These are phyloP conservation scores for Neodiprion fabricii DNA, from an alignment of 1,140 invertebrate genomes.

Conservation along the genomic window DNA sequence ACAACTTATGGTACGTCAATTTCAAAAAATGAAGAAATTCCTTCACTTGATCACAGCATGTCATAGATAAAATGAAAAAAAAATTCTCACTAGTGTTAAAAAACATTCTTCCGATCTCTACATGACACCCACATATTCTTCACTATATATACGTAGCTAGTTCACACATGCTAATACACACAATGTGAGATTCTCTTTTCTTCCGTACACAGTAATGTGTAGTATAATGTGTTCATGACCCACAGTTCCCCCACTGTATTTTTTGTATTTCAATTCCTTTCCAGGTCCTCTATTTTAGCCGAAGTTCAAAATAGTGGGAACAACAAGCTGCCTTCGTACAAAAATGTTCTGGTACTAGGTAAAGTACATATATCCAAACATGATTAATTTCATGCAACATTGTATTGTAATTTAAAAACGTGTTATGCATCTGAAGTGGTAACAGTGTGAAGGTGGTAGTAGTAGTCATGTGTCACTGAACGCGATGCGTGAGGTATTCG, in stretches of 20 bases:
- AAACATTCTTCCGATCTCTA: slow-evolving; percentile 52
- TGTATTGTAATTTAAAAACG: neutral
- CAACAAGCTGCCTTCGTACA: slow-evolving; percentile 91
- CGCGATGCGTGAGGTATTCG: neutral
- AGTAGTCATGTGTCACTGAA: neutral
- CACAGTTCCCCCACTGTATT: neutral
- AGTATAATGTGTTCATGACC: slow-evolving; percentile 1
- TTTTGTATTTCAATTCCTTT: slow-evolving; percentile 45
- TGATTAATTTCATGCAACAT: neutral
- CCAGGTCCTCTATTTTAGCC: slow-evolving; percentile 89
- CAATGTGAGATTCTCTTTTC: neutral
- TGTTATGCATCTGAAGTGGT: slow-evolving; percentile 16
- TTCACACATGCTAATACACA: slow-evolving; percentile 11
- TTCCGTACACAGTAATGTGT: neutral
- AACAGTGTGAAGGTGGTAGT: slow-evolving; percentile 10
- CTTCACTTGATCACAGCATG: slow-evolving; percentile 62
- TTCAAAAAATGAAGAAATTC: slow-evolving; percentile 51
- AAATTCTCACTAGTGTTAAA: slow-evolving; percentile 58
- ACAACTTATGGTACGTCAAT: slow-evolving; percentile 69
- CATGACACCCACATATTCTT: slow-evolving; percentile 4
- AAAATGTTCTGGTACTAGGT: slow-evolving; percentile 90
- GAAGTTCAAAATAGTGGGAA: slow-evolving; percentile 94
- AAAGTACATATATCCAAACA: slow-evolving; percentile 36
- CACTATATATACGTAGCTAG: neutral
- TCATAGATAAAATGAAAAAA: slow-evolving; percentile 61